Evolutionary conservation across 1,140 invertebrate genomes (phyloP), one percentile per base, ranked within the genome.

Genomic region (Melitaea cinxia): DNA sequence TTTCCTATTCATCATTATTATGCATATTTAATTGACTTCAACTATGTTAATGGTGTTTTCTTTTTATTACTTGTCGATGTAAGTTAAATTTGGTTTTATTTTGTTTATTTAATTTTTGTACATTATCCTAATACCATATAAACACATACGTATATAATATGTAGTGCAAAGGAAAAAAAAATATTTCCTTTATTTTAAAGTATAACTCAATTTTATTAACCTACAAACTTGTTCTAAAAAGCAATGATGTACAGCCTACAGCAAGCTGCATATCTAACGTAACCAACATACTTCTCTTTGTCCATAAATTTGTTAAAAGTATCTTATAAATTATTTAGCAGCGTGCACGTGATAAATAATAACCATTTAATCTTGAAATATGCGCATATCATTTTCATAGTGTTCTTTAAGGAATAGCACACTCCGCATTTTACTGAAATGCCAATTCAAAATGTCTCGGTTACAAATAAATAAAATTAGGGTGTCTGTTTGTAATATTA

Each of bases 241-340:
- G 15, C 37, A 4, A n/a, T 37, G 2, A 37, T 37, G n/a, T 42
- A 17, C 17, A 5, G 37, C 37, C 37, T 17, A 17, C 15, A 42
- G 37, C 37, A 15, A 15, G 7, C 37, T 33, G n/a, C n/a, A n/a
- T 33, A 33, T 33, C 30, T 33, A 33, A 12, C n/a, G 10, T 33
- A 33, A 9, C 30, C 30, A 33, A 33, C 30, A 9, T 12, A 42
- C 37, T 42, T 42, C 15, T 42, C 37, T 15, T 42, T 42, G 37
- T 42, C 35, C 33, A 39, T 55, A 55, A 37, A 55, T 37, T 55
- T 39, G 53, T 39, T 55, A 30, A 37, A 55, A 55, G 53, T 21
- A 39, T 55, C 53, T 39, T 55, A 39, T 55, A 37, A 55, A 55
- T 55, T 55, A 55, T 55, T 55, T 55, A 55, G 53, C 23, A 55